Evolutionary conservation across 1,140 invertebrate species (phyloP).

Genomic region (Euglossa dilemma): DNA sequence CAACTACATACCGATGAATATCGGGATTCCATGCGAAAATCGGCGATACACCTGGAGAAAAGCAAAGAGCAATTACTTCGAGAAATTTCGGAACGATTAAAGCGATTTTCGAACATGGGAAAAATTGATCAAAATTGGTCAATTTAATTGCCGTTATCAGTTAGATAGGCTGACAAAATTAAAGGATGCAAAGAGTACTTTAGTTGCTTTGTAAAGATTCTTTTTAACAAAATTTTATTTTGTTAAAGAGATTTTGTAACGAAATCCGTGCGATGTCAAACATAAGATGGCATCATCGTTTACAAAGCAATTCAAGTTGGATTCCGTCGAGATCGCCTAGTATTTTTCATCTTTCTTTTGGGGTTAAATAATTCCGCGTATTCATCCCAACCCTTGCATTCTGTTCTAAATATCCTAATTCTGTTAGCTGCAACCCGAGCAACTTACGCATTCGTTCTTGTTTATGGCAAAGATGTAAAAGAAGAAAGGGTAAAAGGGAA

Average conservation of each 20-base stretch:
- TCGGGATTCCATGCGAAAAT: conserved; percentile 23
- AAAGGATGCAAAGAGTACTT: neutral
- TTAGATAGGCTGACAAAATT: neutral
- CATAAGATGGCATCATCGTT: neutral
- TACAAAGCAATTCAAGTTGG: neutral
- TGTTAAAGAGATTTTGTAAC: too few relatives aligned
- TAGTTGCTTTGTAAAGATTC: neutral
- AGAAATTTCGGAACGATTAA: neutral
- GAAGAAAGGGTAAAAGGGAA: too few relatives aligned
- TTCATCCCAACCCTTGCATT: too few relatives aligned
- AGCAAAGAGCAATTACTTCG: neutral
- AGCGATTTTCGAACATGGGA: neutral
- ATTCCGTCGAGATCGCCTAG: too few relatives aligned
- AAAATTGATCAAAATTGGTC: neutral
- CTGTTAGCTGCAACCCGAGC: too few relatives aligned
- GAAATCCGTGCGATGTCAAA: too few relatives aligned
- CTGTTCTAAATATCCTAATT: too few relatives aligned
- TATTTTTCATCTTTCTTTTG: neutral
- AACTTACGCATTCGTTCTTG: too few relatives aligned
- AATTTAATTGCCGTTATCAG: neutral
- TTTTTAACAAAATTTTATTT: neutral
- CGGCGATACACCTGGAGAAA: conserved; percentile 7
- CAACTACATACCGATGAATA: conserved; percentile 36
- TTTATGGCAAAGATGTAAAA: too few relatives aligned
- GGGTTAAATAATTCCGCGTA: too few relatives aligned